Evolutionary conservation across 1,140 invertebrate genomes (phyloP), one percentile per base, ranked within the genome.

Genomic region (Drosophila lini): DNA sequence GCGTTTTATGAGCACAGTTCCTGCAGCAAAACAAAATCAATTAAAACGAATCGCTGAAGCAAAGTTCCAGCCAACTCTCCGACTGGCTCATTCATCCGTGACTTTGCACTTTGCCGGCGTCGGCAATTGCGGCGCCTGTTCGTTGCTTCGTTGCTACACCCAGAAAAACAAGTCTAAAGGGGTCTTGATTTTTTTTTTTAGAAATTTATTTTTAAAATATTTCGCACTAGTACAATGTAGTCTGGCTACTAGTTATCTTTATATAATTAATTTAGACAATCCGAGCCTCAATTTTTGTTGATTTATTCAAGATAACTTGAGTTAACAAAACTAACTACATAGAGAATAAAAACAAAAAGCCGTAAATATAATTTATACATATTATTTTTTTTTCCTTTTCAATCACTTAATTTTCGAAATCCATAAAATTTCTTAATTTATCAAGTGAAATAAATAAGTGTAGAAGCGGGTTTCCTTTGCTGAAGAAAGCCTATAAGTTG

Each of bases 1-100:
- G 75, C 75, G 75, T 78, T 70, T 57, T 52, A 78, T 69, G 64
- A 56, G 64, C 63, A 56, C 65, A 44, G 75, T 78, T 78, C 75
- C 75, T 50, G 52, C 52, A 41, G 80, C 80, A 60, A 70, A 88
- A 78, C 77, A 83, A 88, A 88, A 89, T 88, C 84, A 88, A 88
- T 88, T 88, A 88, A 88, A 86, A 83, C 74, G 78, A 84, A 55
- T 83, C 83, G 80, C 47, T 78, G 84, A 80, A 88, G 83, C 83
- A 89, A 64, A 88, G 83, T 88, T 88, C 83, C 83, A 84, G 47
- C 48, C 61, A 74, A 68, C 74, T 81, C 74, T 81, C 56, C 15
- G 62, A 78, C 68, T 59, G 75, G 61, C 65, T 89, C 78, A 74
- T 89, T 88, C 83, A 88, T 88, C 83, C 83, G 69, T 88, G 84